A percentile compares a stretch with the other conserved stretches of the same genome.
Evolutionary conservation across 2,888 invertebrate species (phyloP).

Genomic region (Lochmaea capreae): DNA sequence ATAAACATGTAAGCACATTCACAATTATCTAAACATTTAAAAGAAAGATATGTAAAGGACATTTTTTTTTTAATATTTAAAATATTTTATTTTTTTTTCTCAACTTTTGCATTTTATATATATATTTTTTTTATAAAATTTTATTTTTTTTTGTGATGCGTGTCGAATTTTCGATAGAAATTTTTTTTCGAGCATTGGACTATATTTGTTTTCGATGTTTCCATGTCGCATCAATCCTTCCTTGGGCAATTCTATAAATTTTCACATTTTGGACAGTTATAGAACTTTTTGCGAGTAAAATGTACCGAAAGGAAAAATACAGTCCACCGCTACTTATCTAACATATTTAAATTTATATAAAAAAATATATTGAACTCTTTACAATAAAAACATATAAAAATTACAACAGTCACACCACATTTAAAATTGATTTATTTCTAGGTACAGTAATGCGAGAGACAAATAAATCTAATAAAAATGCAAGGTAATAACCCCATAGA

Average conservation of each 20-base stretch:
- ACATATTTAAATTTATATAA: slow-evolving; percentile 10
- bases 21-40: slow-evolving; percentile 11
- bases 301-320: background rate
- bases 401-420: slow-evolving; percentile 12
- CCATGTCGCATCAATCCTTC: background rate
- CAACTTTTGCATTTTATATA: slow-evolving; percentile 26
- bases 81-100: slow-evolving; percentile 25
- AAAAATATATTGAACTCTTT: slow-evolving; percentile 3
- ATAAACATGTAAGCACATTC: slow-evolving; percentile 33
- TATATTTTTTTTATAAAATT: slow-evolving; percentile 31
- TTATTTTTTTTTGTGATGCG: slow-evolving; percentile 25
- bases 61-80: slow-evolving; percentile 31
- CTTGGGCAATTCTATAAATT: background rate
- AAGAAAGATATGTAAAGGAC: slow-evolving; percentile 32
- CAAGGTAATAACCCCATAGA: background rate
- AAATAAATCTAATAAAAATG: background rate
- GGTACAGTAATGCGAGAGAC: background rate
- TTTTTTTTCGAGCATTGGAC: background rate
- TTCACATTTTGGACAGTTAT: slow-evolving; percentile 2
- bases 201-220: background rate
- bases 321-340: background rate
- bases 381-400: slow-evolving; percentile 10
- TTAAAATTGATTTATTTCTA: slow-evolving; percentile 7
- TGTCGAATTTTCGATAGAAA: background rate
- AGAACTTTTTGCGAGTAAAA: slow-evolving; percentile 14